Evolutionary conservation across 2,888 invertebrate species (phyloP).

Genomic region (Microplitis deprimator): DNA sequence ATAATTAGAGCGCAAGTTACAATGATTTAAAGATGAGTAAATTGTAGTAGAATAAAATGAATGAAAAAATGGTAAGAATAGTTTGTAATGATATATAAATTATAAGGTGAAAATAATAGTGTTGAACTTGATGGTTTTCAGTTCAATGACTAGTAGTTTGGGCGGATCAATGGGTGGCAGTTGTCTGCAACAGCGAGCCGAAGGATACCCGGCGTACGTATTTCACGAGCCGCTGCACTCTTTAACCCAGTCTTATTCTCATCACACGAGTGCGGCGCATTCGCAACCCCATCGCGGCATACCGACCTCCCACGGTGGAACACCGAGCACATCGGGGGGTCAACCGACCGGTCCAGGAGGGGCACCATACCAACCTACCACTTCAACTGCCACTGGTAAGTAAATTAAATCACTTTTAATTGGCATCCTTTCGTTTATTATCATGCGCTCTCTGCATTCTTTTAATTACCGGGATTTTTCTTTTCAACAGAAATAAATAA

Average conservation of each 20-base stretch:
- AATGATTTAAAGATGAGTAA: too few species aligned
- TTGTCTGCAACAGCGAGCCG: slow-evolving; percentile 87
- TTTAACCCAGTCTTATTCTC: slow-evolving; percentile 81
- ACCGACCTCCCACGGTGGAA: slow-evolving; percentile 72
- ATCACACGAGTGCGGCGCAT: slow-evolving; percentile 84
- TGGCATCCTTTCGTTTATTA: slow-evolving; percentile 20
- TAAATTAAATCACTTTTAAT: slow-evolving; percentile 49
- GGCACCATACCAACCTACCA: slow-evolving; percentile 72
- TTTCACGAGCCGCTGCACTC: slow-evolving; percentile 89
- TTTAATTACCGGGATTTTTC: not conserved
- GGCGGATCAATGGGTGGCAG: slow-evolving; percentile 84
- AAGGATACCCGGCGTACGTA: slow-evolving; percentile 88
- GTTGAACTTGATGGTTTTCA: slow-evolving; percentile 67
- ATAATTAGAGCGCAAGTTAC: too few species aligned
- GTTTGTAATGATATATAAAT: too few species aligned
- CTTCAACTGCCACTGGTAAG: slow-evolving; percentile 78
- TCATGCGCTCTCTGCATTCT: slow-evolving; percentile 10
- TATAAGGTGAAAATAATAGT: not conserved
- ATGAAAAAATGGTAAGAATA: too few species aligned
- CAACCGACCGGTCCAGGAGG: slow-evolving; percentile 73
- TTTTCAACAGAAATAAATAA: too few species aligned
- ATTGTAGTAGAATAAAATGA: too few species aligned
- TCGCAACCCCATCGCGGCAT: slow-evolving; percentile 78
- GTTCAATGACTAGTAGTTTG: slow-evolving; percentile 87
- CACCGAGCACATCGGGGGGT: slow-evolving; percentile 77